Percentiles rank a stretch among this genome's conserved stretches.
These are phyloP conservation scores for Polyergus mexicanus DNA, from an alignment of 1,140 invertebrate genomes.

Conservation along the genomic window DNA sequence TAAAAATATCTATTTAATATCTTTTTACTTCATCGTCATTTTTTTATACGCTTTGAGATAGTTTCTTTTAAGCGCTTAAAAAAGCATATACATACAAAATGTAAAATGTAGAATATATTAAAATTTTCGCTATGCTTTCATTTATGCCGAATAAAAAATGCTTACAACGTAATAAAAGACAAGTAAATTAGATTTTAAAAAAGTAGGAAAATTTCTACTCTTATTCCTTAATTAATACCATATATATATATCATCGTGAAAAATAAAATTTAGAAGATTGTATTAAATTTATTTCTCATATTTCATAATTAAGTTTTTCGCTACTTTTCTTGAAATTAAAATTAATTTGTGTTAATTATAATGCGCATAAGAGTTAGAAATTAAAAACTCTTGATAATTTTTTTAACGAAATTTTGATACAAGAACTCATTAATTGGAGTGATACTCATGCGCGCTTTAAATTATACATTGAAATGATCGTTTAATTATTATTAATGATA, in stretches of 20 bases:
- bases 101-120: not conserved
- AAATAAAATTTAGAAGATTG: not conserved
- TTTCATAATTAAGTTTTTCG: not conserved
- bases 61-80: not conserved
- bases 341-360: not conserved
- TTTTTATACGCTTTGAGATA: not conserved
- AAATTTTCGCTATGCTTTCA: not conserved
- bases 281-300: not conserved
- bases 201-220: not conserved
- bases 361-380: not conserved
- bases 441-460: not conserved
- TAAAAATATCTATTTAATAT: not conserved
- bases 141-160: not conserved
- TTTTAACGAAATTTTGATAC: conserved; percentile 12
- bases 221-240: not conserved
- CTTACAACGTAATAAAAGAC: too few relatives aligned
- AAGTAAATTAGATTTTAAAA: not conserved
- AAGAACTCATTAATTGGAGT: conserved; percentile 30
- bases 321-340: not conserved
- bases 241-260: not conserved
- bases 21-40: not conserved
- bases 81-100: not conserved
- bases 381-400: not conserved
- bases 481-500: conserved; percentile 61
- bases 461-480: not conserved